These are phyloP conservation scores for Megamerina dolium DNA, from an alignment of 2,888 invertebrate genomes.

Conservation along the genomic window DNA sequence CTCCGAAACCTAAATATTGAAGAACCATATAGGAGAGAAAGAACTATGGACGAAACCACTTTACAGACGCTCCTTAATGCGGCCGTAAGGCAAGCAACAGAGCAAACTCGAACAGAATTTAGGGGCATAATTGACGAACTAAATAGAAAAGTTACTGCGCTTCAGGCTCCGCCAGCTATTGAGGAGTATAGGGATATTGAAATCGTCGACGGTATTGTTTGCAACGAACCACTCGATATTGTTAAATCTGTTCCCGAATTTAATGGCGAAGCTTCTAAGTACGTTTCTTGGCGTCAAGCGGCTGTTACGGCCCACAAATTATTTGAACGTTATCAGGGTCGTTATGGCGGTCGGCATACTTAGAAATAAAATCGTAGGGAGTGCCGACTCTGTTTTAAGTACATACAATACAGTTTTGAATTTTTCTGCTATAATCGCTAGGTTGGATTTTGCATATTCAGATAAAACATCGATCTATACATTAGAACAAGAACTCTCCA, in stretches of 20 bases:
- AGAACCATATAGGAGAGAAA: too few relatives aligned
- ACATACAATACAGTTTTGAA: constrained; percentile 3
- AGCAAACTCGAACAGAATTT: constrained; percentile 3
- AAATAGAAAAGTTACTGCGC: not conserved
- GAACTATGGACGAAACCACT: too few relatives aligned
- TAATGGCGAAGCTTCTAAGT: constrained; percentile 1
- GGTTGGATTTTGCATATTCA: constrained; percentile 8
- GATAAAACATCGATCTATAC: constrained; percentile 10
- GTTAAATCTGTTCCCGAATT: constrained; percentile 6
- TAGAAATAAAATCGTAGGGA: constrained; percentile 2
- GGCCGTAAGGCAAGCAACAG: constrained; percentile 4
- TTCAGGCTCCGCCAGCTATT: not conserved
- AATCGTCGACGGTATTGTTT: too few relatives aligned
- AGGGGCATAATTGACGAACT: constrained; percentile 2
- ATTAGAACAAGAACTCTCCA: constrained; percentile 10
- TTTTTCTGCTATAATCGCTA: constrained; percentile 1
- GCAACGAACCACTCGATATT: constrained; percentile 3
- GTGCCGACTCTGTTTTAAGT: constrained; percentile 3
- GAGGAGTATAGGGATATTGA: too few relatives aligned
- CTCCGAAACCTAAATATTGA: too few relatives aligned
- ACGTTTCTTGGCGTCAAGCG: constrained; percentile 10
- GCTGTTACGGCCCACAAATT: constrained; percentile 8
- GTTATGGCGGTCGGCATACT: constrained; percentile 4
- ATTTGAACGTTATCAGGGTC: constrained; percentile 1
- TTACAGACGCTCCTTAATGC: not conserved